A percentile compares a stretch with the other conserved stretches of the same genome.
These are phyloP conservation scores for Pelobates cultripes DNA, from an alignment of 2,797 vertebrate genomes.

Conservation along the genomic window DNA sequence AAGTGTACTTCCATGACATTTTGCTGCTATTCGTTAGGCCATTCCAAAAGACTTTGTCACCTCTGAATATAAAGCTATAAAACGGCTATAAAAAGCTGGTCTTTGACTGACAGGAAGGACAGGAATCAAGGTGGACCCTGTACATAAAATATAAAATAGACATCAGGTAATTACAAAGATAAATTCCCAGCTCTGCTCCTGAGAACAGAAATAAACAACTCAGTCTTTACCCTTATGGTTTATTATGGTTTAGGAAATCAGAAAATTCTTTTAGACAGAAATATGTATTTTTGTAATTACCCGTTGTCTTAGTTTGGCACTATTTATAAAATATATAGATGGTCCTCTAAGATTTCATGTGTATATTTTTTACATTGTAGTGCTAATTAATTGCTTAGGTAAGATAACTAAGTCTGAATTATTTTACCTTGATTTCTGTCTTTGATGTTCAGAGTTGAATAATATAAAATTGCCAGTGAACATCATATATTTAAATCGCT, in stretches of 20 bases:
- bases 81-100: constrained; percentile 15
- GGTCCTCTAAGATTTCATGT: constrained; percentile 15
- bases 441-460: no score
- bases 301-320: constrained; percentile 30
- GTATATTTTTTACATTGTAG: constrained; percentile 4
- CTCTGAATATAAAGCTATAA: constrained; percentile 12
- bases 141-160: constrained; percentile 53
- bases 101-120: constrained; percentile 53
- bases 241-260: constrained; percentile 45
- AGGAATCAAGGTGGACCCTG: constrained; percentile 51
- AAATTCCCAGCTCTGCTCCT: constrained; percentile 43
- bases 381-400: neutral
- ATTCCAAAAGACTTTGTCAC: constrained; percentile 2
- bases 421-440: neutral
- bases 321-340: constrained; percentile 43
- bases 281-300: constrained; percentile 56
- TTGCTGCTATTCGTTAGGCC: neutral
- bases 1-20: constrained; percentile 14
- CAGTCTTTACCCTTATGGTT: constrained; percentile 27
- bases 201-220: constrained; percentile 52
- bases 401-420: neutral
- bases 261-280: constrained; percentile 41
- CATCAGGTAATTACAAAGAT: constrained; percentile 51
- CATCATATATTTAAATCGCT: no score
- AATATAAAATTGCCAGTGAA: neutral